Percentiles rank a stretch among this genome's conserved stretches.
These are phyloP conservation scores for Thymelicus acteon DNA, from an alignment of 2,888 invertebrate genomes.

Conservation along the genomic window DNA sequence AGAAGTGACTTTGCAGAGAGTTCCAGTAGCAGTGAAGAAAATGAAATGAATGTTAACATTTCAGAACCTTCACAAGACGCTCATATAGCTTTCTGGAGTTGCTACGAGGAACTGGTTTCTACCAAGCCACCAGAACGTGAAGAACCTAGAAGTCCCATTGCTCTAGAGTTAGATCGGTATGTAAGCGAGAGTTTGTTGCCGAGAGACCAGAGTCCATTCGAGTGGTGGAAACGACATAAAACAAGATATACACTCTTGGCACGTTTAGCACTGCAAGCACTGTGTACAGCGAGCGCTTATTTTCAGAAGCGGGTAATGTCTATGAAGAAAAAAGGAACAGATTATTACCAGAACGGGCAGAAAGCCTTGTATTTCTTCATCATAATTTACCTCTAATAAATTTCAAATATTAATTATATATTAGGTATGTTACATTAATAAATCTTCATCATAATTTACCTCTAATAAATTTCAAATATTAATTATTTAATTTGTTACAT, in stretches of 20 bases:
- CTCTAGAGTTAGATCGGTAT: conserved; percentile 15
- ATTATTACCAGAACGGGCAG: not conserved
- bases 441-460: not conserved
- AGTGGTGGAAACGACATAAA: not conserved
- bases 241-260: not conserved
- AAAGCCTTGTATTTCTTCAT: not conserved
- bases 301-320: not conserved
- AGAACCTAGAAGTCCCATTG: conserved; percentile 32
- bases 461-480: not conserved
- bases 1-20: conserved; percentile 28
- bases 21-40: conserved; percentile 29
- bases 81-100: conserved; percentile 36
- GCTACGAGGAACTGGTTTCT: conserved; percentile 35
- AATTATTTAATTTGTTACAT: not conserved
- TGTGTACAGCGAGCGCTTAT: not conserved
- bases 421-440: not conserved
- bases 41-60: conserved; percentile 15
- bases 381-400: too few relatives aligned
- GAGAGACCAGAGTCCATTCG: conserved; percentile 13
- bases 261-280: not conserved
- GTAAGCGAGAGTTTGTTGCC: conserved; percentile 14
- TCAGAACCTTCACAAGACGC: conserved; percentile 4
- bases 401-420: not conserved
- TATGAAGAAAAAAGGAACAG: not conserved
- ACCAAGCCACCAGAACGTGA: conserved; percentile 32